Base-by-base conservation (phyloP, 2,888 invertebrate species). In the Chrysodeixis includens region DNA sequence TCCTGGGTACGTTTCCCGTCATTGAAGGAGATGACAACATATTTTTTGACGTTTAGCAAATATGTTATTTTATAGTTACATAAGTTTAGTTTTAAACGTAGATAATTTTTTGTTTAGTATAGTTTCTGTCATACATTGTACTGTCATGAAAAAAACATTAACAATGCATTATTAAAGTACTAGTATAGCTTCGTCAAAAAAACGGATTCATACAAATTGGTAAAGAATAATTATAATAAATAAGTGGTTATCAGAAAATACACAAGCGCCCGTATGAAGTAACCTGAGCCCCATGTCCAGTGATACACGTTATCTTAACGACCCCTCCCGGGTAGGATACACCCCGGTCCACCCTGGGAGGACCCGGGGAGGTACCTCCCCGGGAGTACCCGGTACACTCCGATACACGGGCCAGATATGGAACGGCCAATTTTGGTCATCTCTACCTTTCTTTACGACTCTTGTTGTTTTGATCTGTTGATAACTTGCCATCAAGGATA, bases 241-340 rank as follows among this genome's bases (percentile, higher is more conserved):
- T 62, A 74, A 55, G 26, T 22, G 18, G 51, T 8, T 55, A 56
- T 56, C 63, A 62, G 75, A 68, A 70, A 75, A 54, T 62, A 71
- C 71, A 71, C 46, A 32, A 71, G 62, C 85, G 71, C 77, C 89
- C 81, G 82, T 85, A 87, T 90, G 86, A 89, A 77, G 92, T 85
- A 90, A 90, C 92, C 91, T 88, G 90, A 81, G 76, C 90, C 69
- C 86, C 76, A 78, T 86, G 92, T 92, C 93, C 92, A 91, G 88
- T 82, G 84, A 90, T 92, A 93, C 92, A 90, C 87, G 89, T 93
- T 94, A 94, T 94, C 94, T 94, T 91, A 93, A 94, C 93, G 90
- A 88, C 88, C 88, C 84, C 86, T 85, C 75, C 76, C 76, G 59
- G 73, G 57, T 68, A 60, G 62, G 65, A 68, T 70, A 73, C 64